A percentile compares a stretch with the other conserved stretches of the same genome.
phyloP scores from a whole-genome alignment of 2,797 vertebrate genomes.

The Xiphorhynchus erythropygius region DNA sequence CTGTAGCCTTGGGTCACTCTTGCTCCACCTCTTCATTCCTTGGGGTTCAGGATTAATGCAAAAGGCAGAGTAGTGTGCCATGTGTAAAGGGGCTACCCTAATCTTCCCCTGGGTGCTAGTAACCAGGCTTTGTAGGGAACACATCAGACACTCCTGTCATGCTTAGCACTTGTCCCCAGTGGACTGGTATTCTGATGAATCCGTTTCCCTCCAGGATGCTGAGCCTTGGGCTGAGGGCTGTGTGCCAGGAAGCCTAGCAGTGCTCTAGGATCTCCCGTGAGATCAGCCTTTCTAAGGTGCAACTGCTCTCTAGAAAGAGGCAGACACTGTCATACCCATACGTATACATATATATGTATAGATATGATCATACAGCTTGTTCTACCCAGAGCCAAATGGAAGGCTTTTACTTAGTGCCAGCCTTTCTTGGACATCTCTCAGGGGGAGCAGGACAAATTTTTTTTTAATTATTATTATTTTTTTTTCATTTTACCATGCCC shows the following conservation, averaged over 20 bases:
- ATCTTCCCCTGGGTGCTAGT: not conserved
- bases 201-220: not conserved
- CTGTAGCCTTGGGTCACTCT: not conserved
- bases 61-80: not conserved
- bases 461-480: not conserved
- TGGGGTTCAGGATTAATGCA: not conserved
- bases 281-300: constrained; percentile 37
- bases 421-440: constrained; percentile 44
- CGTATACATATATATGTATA: not conserved
- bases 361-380: not conserved
- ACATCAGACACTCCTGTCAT: not conserved
- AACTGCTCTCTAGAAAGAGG: constrained; percentile 20
- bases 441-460: constrained; percentile 27
- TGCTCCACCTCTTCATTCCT: not conserved
- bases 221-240: constrained; percentile 42
- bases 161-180: not conserved
- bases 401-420: constrained; percentile 26
- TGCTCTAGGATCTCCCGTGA: not conserved
- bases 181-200: not conserved
- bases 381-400: constrained; percentile 34
- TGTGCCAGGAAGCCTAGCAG: not conserved
- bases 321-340: not conserved
- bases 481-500: not conserved
- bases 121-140: not conserved
- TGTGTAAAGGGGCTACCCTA: not conserved